Conservation (phyloP, 2,113 vertebrate species). For the Trochalopteron elliotii region DNA sequence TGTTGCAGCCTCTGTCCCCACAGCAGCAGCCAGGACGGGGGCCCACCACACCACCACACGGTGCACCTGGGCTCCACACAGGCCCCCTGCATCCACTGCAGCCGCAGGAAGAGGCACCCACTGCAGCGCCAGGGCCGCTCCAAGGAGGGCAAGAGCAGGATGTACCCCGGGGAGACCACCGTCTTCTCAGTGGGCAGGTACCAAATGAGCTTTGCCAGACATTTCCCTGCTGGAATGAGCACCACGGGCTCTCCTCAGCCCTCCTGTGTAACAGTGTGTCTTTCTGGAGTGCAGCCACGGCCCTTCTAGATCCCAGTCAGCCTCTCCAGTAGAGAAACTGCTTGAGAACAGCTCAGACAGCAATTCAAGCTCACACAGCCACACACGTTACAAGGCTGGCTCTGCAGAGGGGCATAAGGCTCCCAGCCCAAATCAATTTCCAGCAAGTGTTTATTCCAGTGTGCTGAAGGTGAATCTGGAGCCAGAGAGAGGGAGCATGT, state of each 20-base stretch:
- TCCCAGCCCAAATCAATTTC: too few species aligned
- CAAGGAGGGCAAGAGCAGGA: constrained; percentile 78
- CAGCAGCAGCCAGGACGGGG: constrained; percentile 83
- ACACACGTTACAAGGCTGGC: too few species aligned
- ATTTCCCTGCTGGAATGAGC: neutral
- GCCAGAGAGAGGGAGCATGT: too few species aligned
- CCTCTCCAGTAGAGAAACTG: too few species aligned
- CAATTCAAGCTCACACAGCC: too few species aligned
- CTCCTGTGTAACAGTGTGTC: too few species aligned
- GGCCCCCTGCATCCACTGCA: constrained; percentile 90
- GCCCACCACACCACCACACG: constrained; percentile 89
- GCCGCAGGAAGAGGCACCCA: constrained; percentile 81
- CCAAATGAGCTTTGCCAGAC: neutral
- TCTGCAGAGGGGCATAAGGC: too few species aligned
- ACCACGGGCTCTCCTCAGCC: fast-evolving
- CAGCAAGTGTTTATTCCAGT: too few species aligned
- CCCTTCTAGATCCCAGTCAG: too few species aligned
- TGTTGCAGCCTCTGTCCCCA: constrained; percentile 78
- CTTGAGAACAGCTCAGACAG: too few species aligned
- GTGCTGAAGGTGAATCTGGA: too few species aligned
- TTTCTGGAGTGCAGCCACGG: too few species aligned
- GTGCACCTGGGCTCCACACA: constrained; percentile 86
- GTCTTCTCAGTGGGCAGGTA: constrained; percentile 96
- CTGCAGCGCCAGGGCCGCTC: constrained; percentile 79
- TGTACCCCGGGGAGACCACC: constrained; percentile 85